phyloP scores from a whole-genome alignment of 2,888 invertebrate genomes.

The Callinectes sapidus region DNA sequence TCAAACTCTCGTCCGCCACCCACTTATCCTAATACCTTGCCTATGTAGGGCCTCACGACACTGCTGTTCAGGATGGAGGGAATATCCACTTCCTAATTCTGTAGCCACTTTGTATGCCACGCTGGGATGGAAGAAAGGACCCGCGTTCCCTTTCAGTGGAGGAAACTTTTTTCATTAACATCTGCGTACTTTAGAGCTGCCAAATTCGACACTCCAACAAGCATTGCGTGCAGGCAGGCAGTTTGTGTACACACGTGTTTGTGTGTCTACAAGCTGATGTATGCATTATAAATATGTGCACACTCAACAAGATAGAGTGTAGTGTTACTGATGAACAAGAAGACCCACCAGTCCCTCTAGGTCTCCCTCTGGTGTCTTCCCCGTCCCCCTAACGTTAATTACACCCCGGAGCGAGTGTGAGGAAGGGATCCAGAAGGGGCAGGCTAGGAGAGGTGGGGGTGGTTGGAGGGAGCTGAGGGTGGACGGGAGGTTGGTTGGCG shows the following conservation, averaged over 20 bases:
- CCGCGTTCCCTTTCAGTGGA: neutral
- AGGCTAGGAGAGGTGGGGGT: too few relatives aligned
- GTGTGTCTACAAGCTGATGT: neutral
- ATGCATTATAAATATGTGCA: neutral
- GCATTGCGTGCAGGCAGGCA: neutral
- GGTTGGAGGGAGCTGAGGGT: neutral
- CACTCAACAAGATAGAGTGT: conserved; percentile 13
- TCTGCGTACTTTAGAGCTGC: neutral
- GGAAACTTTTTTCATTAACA: conserved; percentile 9
- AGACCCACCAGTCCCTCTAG: neutral
- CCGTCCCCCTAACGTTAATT: neutral
- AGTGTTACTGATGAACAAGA: conserved; percentile 18
- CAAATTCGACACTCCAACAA: neutral
- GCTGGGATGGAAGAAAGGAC: neutral
- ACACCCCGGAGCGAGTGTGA: neutral
- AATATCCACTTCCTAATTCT: neutral
- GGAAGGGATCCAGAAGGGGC: neutral
- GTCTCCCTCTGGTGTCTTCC: neutral
- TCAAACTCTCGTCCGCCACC: neutral
- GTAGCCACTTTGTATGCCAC: neutral
- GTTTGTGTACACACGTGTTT: neutral
- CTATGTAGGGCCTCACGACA: neutral
- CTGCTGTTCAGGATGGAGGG: neutral
- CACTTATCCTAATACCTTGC: neutral
- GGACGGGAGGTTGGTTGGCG: neutral